Conservation (phyloP, 2,113 vertebrate species). For the Rallus limicola region DNA sequence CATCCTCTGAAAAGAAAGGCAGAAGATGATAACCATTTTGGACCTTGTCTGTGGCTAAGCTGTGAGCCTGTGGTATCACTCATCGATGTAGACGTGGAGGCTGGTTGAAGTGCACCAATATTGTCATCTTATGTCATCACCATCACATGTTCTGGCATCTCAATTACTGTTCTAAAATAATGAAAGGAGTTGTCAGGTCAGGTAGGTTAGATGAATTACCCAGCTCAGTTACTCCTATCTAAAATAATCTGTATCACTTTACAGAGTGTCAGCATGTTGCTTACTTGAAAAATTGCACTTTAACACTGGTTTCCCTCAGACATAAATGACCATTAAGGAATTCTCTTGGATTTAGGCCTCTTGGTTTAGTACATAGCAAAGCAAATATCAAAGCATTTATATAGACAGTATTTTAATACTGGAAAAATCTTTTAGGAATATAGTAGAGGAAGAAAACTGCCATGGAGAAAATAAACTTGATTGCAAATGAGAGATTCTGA, state of each 20-base stretch:
- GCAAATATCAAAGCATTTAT: neutral
- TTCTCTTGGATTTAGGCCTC: neutral
- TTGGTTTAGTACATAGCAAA: neutral
- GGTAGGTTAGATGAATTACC: conserved; percentile 40
- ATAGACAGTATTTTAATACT: neutral
- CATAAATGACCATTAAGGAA: conserved; percentile 3
- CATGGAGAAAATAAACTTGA: neutral
- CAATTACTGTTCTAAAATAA: conserved; percentile 35
- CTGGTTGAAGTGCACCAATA: neutral
- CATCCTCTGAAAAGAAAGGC: neutral
- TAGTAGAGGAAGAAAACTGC: neutral
- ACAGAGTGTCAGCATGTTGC: neutral
- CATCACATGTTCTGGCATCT: neutral
- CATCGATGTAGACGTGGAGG: neutral
- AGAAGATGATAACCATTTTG: neutral
- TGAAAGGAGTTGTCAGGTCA: conserved; percentile 36
- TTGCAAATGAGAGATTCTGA: neutral
- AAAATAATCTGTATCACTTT: conserved; percentile 36
- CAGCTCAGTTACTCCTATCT: conserved; percentile 16
- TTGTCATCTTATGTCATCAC: conserved; percentile 21
- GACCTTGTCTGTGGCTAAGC: neutral
- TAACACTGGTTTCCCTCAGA: neutral
- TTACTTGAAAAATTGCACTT: conserved; percentile 13
- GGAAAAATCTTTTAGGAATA: neutral
- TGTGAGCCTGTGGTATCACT: neutral